Conservation (phyloP, 2,888 invertebrate species). For the Eristalis tenax region DNA sequence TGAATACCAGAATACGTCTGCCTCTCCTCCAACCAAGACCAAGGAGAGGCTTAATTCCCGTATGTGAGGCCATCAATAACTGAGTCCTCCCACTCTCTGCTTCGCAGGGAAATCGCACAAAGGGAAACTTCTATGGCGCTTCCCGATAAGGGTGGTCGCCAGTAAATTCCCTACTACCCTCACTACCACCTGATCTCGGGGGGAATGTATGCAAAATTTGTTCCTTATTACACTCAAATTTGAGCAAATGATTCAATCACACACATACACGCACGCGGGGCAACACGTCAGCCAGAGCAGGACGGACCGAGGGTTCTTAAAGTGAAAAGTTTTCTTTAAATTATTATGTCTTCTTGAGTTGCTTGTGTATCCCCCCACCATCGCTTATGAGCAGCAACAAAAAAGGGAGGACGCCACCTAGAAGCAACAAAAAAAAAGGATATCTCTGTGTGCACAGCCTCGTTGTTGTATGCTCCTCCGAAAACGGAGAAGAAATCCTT, state of each 20-base stretch:
- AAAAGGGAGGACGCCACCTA: constrained; percentile 26
- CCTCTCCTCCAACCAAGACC: constrained; percentile 20
- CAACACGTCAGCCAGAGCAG: neutral
- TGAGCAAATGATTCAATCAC: constrained; percentile 71
- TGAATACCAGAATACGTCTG: neutral
- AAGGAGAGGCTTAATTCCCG: constrained; percentile 62
- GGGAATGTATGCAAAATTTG: constrained; percentile 56
- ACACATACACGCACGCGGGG: constrained; percentile 21
- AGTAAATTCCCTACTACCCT: neutral
- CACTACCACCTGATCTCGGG: constrained; percentile 17
- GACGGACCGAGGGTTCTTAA: constrained; percentile 26
- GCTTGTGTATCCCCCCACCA: neutral
- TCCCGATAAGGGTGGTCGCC: constrained; percentile 6
- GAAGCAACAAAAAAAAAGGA: constrained; percentile 42
- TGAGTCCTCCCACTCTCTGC: constrained; percentile 25
- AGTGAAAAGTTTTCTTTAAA: constrained; percentile 60
- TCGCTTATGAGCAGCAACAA: constrained; percentile 26
- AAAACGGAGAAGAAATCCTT: constrained; percentile 61
- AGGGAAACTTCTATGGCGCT: constrained; percentile 48
- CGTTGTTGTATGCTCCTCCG: constrained; percentile 33
- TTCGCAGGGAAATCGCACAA: constrained; percentile 32
- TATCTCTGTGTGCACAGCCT: constrained; percentile 61
- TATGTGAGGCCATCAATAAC: constrained; percentile 68
- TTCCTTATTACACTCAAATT: constrained; percentile 69
- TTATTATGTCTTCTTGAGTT: constrained; percentile 38